Conservation (phyloP, 2,797 vertebrate species). For the Hipposideros larvatus region DNA sequence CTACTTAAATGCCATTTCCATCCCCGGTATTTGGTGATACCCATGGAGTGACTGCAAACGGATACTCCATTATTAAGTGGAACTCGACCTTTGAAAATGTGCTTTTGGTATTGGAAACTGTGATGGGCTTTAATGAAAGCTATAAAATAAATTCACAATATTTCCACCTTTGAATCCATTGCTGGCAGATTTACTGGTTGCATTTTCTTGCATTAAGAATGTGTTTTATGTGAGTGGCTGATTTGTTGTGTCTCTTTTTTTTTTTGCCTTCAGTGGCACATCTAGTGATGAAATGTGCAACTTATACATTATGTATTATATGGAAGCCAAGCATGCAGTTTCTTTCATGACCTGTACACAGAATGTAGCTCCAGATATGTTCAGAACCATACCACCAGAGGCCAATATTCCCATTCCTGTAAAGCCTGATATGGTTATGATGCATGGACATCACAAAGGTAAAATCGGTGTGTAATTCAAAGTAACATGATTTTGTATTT, state of each 20-base stretch:
- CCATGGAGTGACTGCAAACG: not conserved
- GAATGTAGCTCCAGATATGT: slow-evolving; percentile 90
- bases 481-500: not conserved
- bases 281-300: slow-evolving; percentile 99
- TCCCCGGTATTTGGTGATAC: slow-evolving; percentile 14
- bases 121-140: slow-evolving; percentile 63
- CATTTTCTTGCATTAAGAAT: slow-evolving; percentile 49
- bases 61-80: slow-evolving; percentile 16
- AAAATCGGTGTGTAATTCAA: slow-evolving; percentile 48
- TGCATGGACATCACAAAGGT: slow-evolving; percentile 92
- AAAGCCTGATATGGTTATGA: slow-evolving; percentile 90
- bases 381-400: slow-evolving; percentile 93
- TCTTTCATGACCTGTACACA: slow-evolving; percentile 96
- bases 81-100: slow-evolving; percentile 56
- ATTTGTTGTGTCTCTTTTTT: slow-evolving; percentile 12
- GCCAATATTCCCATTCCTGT: slow-evolving; percentile 93
- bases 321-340: slow-evolving; percentile 94
- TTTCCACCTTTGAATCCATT: slow-evolving; percentile 42
- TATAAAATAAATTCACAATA: slow-evolving; percentile 43
- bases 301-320: slow-evolving; percentile 99
- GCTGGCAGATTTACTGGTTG: not conserved
- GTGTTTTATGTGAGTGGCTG: slow-evolving; percentile 24
- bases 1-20: not conserved
- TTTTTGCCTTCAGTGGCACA: slow-evolving; percentile 90
- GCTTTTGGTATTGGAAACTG: slow-evolving; percentile 33